phyloP scores from a whole-genome alignment of 2,113 vertebrate species.

The Python bivittatus region DNA sequence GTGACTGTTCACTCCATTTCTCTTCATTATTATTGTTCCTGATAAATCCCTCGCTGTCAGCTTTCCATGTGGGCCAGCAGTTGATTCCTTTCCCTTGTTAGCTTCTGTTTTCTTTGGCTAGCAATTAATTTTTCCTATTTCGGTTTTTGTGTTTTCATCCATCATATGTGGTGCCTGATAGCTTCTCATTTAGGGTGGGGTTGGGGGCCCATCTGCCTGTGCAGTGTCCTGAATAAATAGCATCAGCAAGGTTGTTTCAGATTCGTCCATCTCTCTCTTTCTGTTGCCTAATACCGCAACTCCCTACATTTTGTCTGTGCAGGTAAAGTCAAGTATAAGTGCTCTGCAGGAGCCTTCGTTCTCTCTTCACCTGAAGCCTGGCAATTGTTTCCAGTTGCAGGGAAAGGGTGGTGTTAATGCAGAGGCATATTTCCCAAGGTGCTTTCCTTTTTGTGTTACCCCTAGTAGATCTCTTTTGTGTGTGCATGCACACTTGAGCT shows the following conservation, averaged over 20 bases:
- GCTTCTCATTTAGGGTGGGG: slow-evolving; percentile 4
- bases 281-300: not conserved
- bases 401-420: not conserved
- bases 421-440: not conserved
- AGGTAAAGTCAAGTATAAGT: not conserved
- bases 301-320: not conserved
- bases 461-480: not conserved
- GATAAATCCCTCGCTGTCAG: not conserved
- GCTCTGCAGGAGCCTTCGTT: not conserved
- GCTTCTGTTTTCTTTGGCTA: slow-evolving; percentile 12
- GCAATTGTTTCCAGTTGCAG: not conserved
- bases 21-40: not conserved
- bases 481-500: not conserved
- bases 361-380: not conserved
- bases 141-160: not conserved
- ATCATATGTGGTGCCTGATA: not conserved
- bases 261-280: not conserved
- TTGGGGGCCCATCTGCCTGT: not conserved
- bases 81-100: slow-evolving; percentile 8
- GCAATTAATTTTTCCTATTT: not conserved
- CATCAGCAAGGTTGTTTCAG: not conserved
- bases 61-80: not conserved
- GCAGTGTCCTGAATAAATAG: not conserved
- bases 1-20: not conserved
- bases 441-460: slow-evolving; percentile 9